A percentile compares a stretch with the other conserved stretches of the same genome.
Evolutionary conservation across 64 coral and sea anemone species (phyloP).

Genomic region (Cladopsammia gracilis): DNA sequence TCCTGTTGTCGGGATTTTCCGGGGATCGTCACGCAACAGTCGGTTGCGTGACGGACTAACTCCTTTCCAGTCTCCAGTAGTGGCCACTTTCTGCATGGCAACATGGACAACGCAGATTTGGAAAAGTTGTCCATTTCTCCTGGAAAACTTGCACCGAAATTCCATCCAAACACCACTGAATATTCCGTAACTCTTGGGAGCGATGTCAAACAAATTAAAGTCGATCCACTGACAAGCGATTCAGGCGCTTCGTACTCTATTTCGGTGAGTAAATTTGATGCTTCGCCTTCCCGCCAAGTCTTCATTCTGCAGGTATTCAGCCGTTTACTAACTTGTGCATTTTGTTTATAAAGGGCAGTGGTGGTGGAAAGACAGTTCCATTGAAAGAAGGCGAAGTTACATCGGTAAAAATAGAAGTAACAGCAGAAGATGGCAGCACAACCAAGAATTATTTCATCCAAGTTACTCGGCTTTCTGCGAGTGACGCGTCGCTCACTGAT

Average conservation of each 20-base stretch:
- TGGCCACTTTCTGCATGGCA: constrained; percentile 6
- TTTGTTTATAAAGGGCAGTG: constrained; percentile 73
- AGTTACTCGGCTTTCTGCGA: constrained; percentile 80
- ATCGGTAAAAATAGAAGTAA: constrained; percentile 89
- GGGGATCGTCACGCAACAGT: background rate
- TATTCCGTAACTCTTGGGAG: constrained; percentile 90
- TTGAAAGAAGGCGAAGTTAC: constrained; percentile 92
- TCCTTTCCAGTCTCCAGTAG: background rate
- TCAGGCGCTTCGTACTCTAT: constrained; percentile 88
- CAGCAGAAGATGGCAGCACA: constrained; percentile 92
- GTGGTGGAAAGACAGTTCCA: constrained; percentile 76
- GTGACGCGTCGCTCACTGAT: constrained; percentile 74
- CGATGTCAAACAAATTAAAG: constrained; percentile 90
- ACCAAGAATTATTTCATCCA: constrained; percentile 92
- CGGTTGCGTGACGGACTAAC: background rate
- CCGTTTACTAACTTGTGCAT: background rate
- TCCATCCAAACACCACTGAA: constrained; percentile 84
- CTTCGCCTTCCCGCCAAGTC: constrained; percentile 13
- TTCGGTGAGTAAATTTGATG: constrained; percentile 70
- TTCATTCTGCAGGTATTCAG: background rate
- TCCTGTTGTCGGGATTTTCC: too few relatives aligned
- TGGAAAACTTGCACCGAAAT: constrained; percentile 91
- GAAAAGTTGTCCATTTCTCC: constrained; percentile 86
- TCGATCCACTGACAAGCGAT: constrained; percentile 97
- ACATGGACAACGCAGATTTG: constrained; percentile 94